Conservation (phyloP, 2,888 invertebrate species). For the Ditylenchus weischeri region DNA sequence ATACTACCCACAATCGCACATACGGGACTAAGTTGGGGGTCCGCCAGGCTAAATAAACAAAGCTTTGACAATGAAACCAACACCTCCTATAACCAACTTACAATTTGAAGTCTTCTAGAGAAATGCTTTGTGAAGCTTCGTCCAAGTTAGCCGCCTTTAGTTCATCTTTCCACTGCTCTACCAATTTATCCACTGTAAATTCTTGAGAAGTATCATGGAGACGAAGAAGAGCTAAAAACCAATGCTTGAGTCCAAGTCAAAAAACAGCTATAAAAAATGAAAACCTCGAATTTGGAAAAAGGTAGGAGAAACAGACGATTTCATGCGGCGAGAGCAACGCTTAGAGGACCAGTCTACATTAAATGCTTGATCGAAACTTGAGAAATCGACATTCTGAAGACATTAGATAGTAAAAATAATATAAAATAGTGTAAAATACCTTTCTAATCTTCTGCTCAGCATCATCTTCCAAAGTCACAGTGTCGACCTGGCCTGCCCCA, state of each 20-base stretch:
- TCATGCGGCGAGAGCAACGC: conserved; percentile 28
- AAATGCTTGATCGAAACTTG: conserved; percentile 40
- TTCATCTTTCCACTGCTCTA: conserved; percentile 14
- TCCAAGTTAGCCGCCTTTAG: conserved; percentile 1
- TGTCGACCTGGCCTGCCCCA: conserved; percentile 16
- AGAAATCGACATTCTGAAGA: conserved; percentile 29
- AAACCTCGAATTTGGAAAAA: conserved; percentile 35
- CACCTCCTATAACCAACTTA: background rate
- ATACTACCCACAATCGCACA: conserved; percentile 90
- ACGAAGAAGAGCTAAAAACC: conserved; percentile 23
- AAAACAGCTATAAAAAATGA: conserved; percentile 20
- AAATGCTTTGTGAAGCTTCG: conserved; percentile 21
- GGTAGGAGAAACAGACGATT: conserved; percentile 28
- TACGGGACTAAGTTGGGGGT: conserved; percentile 63
- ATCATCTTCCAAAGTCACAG: conserved; percentile 34
- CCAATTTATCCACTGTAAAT: conserved; percentile 9
- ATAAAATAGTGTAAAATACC: conserved; percentile 13
- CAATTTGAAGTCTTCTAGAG: conserved; percentile 22
- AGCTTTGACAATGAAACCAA: background rate
- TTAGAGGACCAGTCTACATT: conserved; percentile 38
- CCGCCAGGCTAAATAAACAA: conserved; percentile 22
- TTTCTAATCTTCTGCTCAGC: conserved; percentile 34
- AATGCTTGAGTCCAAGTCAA: background rate
- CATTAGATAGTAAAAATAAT: conserved; percentile 7
- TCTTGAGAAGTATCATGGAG: background rate